Conservation (phyloP, 1,140 invertebrate genomes). For the Brachionus paranguensis region DNA sequence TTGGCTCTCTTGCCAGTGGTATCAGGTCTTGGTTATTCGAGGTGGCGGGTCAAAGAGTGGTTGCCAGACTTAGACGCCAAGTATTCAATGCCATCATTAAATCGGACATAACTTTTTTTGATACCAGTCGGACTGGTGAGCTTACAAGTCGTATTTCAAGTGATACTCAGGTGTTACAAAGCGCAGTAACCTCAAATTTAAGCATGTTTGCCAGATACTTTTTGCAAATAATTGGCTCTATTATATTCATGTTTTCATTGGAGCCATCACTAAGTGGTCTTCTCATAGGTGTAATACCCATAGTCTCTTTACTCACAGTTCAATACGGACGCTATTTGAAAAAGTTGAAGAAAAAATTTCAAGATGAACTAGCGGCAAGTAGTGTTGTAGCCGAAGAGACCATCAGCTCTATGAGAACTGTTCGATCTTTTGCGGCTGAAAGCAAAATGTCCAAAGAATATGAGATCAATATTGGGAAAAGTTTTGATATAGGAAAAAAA, state of each 20-base stretch:
- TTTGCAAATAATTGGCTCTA: constrained; percentile 51
- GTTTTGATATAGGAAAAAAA: constrained; percentile 50
- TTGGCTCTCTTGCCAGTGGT: constrained; percentile 46
- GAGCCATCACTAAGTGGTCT: constrained; percentile 51
- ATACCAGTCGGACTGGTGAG: constrained; percentile 53
- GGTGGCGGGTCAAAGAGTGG: constrained; percentile 51
- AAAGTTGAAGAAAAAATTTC: constrained; percentile 48
- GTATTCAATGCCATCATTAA: constrained; percentile 48
- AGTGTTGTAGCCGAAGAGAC: constrained; percentile 36
- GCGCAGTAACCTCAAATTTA: constrained; percentile 53
- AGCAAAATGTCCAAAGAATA: constrained; percentile 46
- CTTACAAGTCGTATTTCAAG: constrained; percentile 52
- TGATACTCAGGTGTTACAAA: constrained; percentile 53
- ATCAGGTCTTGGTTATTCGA: constrained; percentile 49
- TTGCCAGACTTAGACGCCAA: constrained; percentile 48
- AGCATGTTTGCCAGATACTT: constrained; percentile 51
- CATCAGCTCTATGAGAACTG: constrained; percentile 45
- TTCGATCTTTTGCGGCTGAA: constrained; percentile 50
- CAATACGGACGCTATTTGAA: constrained; percentile 51
- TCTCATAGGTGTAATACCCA: constrained; percentile 50
- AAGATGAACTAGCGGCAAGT: constrained; percentile 47
- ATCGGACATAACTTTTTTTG: constrained; percentile 55
- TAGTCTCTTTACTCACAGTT: constrained; percentile 49
- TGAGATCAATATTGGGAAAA: constrained; percentile 46
- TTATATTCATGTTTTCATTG: constrained; percentile 52